Evolutionary conservation across 1,140 invertebrate genomes (phyloP).

Genomic region (Drosophila subpulchrella): DNA sequence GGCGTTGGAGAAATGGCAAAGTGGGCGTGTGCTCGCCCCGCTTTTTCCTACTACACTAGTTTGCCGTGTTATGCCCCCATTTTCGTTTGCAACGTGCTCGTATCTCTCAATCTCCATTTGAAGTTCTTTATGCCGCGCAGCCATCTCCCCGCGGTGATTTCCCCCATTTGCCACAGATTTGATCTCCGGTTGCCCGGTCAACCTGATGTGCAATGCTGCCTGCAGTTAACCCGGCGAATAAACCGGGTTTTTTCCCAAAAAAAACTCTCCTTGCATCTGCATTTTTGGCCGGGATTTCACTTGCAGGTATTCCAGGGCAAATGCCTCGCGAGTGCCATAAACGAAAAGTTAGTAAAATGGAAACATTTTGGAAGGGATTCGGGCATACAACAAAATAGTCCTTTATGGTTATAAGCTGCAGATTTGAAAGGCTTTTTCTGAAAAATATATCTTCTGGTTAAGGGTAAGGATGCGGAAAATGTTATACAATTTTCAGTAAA

Average conservation of each 20-base stretch:
- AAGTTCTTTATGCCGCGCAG: slow-evolving; percentile 48
- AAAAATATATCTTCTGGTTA: too few relatives aligned
- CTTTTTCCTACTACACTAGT: background rate
- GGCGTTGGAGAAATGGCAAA: too few relatives aligned
- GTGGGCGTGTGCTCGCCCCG: background rate
- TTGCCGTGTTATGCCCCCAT: slow-evolving; percentile 22
- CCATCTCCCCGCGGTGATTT: slow-evolving; percentile 10
- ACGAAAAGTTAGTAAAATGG: background rate
- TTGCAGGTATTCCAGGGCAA: background rate
- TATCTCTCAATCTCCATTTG: slow-evolving; percentile 59
- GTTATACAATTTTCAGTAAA: too few relatives aligned
- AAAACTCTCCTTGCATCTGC: slow-evolving; percentile 10
- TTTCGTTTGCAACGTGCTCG: slow-evolving; percentile 27
- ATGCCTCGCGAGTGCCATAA: slow-evolving; percentile 3
- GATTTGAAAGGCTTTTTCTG: too few relatives aligned
- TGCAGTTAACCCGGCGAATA: background rate
- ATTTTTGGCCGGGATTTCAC: background rate
- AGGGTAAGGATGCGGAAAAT: too few relatives aligned
- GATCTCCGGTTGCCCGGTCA: slow-evolving; percentile 31
- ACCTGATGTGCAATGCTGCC: slow-evolving; percentile 33
- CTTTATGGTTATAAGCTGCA: background rate
- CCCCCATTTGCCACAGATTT: slow-evolving; percentile 38
- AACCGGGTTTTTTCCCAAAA: slow-evolving; percentile 2
- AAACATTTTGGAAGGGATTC: background rate
- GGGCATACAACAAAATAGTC: background rate